phyloP scores from a whole-genome alignment of 2,113 vertebrate species.

The Semnornis frantzii region DNA sequence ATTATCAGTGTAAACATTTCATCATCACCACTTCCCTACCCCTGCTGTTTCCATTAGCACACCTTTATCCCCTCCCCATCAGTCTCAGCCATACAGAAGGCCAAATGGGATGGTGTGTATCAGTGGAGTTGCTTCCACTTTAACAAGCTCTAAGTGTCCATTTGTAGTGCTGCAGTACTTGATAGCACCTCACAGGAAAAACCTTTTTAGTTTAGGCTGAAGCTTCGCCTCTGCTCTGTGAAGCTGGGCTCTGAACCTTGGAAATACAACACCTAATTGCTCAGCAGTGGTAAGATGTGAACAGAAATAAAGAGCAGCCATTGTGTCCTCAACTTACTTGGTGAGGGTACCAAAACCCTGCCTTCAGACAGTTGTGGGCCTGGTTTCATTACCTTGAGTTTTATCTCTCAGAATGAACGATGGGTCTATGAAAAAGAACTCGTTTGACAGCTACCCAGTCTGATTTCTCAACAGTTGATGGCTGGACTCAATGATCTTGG shows the following conservation, averaged over 20 bases:
- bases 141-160: slow-evolving; percentile 40
- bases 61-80: background rate
- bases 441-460: background rate
- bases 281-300: background rate
- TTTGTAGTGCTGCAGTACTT: slow-evolving; percentile 19
- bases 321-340: background rate
- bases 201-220: slow-evolving; percentile 2
- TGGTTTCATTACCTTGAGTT: background rate
- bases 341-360: background rate
- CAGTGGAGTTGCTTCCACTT: slow-evolving; percentile 20
- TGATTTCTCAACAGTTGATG: background rate
- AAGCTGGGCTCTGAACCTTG: slow-evolving; percentile 19
- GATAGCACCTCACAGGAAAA: slow-evolving; percentile 23
- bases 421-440: background rate
- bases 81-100: background rate
- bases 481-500: too few species aligned
- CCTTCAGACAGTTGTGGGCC: background rate
- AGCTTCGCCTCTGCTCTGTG: slow-evolving; percentile 24
- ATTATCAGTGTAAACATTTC: background rate
- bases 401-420: background rate
- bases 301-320: background rate
- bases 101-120: background rate
- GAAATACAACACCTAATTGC: slow-evolving; percentile 38
- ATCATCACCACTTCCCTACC: background rate
- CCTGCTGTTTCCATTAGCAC: background rate